Base-by-base conservation (phyloP, 2,113 vertebrate genomes). In the Entelurus aequoreus region DNA sequence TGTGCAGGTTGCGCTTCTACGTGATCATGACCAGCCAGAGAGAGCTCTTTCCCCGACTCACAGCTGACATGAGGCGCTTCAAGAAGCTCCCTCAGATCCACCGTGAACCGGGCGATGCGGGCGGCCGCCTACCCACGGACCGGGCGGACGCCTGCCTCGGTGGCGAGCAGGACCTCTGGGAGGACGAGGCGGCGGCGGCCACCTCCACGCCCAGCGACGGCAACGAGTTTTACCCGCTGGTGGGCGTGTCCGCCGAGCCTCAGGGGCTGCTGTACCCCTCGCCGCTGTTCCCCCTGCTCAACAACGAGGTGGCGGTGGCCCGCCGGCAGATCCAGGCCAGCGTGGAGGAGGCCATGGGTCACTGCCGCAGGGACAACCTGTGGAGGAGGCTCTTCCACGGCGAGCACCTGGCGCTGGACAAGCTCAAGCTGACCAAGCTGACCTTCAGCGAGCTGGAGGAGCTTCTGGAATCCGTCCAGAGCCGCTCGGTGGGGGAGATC, bases 1-100 rank as follows among this genome's bases (percentile, higher is more conserved):
- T 60, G 13, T 52, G 35, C 66, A 99, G 97, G 84, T 77, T 99
- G 8, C 90, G 89, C 51, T 99, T 94, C 87, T 98, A 94, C 0
- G 93, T 99, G 77, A 93, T 98, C 80, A 98, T 98, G 92, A 98
- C 97, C 0, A 99, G 95, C 83, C 95, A 98, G 83, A 90, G 96
- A 60, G 96, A 98, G 79, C 90, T 98, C 6, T 99, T 99, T 53
- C 97, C 97, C 0, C 92, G 94, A 53, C 93, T 99, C 66, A 98
- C 96, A 0, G 94, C 93, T 0, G 97, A 99, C 68, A 92, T 97
- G 93, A 90, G 92, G 0, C 94, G 97, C 54, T 96, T 99, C 73
- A 94, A 93, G 84, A 98, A 97, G 84, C 90, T 96, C 8, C 92
- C 95, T 0, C 93, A 90, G 77, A 84, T 95, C 69, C 89, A 93